A percentile compares a stretch with the other conserved stretches of the same genome.
Evolutionary conservation across 2,113 vertebrate genomes (phyloP).

Genomic region (Philantomba maxwellii): DNA sequence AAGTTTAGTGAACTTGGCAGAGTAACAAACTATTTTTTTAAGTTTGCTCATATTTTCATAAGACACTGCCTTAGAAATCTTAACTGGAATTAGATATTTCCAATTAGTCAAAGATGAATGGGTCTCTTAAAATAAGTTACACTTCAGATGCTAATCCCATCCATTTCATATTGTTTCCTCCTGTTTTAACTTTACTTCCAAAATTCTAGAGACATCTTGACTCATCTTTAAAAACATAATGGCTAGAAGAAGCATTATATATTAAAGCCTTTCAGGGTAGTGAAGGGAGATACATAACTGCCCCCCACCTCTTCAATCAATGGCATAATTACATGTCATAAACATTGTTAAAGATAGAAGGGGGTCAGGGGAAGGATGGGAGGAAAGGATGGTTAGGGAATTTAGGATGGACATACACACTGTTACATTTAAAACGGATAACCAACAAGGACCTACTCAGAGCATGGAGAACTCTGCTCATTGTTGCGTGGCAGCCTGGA

Average conservation of each 20-base stretch:
- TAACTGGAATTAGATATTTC: neutral
- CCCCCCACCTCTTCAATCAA: neutral
- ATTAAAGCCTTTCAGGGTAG: neutral
- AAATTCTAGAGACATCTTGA: neutral
- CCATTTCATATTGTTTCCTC: neutral
- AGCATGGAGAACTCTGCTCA: neutral
- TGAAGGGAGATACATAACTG: rapidly evolving
- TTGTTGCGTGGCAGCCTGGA: neutral
- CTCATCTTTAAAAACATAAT: neutral
- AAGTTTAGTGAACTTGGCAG: neutral
- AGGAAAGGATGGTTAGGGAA: neutral
- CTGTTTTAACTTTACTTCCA: neutral
- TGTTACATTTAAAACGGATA: neutral
- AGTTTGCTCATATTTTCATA: neutral
- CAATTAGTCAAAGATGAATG: neutral
- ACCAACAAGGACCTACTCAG: neutral
- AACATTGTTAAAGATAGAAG: neutral
- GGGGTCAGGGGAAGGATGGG: neutral
- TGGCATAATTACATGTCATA: neutral
- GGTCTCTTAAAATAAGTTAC: neutral
- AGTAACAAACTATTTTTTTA: neutral
- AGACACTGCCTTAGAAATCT: neutral
- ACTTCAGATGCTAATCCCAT: neutral
- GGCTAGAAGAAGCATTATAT: neutral
- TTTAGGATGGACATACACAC: neutral